Base-by-base conservation (phyloP, 2,797 vertebrate genomes). In the Karalla daura region DNA sequence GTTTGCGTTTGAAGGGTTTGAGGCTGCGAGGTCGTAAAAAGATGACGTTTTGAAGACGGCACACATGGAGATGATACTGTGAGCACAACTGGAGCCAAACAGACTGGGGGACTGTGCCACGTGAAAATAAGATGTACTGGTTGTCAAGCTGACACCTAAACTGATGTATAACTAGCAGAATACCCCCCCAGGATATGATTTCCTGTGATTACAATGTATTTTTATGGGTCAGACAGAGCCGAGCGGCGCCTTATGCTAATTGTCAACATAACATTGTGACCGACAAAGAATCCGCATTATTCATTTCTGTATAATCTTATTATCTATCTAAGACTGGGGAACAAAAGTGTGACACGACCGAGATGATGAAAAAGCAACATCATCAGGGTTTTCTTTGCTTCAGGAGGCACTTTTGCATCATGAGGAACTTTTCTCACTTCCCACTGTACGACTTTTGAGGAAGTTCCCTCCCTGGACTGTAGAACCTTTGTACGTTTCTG, bases 291-390 rank as follows among this genome's bases (percentile, higher is more conserved):
- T 20, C 49, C 53, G 61, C 3, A 7, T 13, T 41, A 61, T 74
- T 78, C 65, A 70, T 63, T 62, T 66, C 18, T 25, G 58, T 63
- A 46, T 81, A 65, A 70, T 74, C 67, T 59, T 51, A 58, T 77
- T 79, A 63, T 71, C 45, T 63, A 49, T 61, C 27, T 6, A n/a
- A 63, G 52, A 59, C 30, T 33, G 14, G 8, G 40, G 36, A 70
- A 49, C 30, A 67, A 44, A 28, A 69, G 49, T 36, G 41, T 2
- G 33, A 43, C 63, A 55, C 27, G 12, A 21, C 5, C 30, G 6
- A 59, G 70, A 50, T 2, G 2, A 47, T 18, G 6, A 46, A 39
- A 56, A 54, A 6, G 12, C 1, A n/a, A 32, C 36, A 33, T 9
- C 1, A 39, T 5, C 2, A 39, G 33, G 20, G 52, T 17, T 5